Conservation (phyloP, 2,888 invertebrate genomes). For the Nomada hirtipes region DNA sequence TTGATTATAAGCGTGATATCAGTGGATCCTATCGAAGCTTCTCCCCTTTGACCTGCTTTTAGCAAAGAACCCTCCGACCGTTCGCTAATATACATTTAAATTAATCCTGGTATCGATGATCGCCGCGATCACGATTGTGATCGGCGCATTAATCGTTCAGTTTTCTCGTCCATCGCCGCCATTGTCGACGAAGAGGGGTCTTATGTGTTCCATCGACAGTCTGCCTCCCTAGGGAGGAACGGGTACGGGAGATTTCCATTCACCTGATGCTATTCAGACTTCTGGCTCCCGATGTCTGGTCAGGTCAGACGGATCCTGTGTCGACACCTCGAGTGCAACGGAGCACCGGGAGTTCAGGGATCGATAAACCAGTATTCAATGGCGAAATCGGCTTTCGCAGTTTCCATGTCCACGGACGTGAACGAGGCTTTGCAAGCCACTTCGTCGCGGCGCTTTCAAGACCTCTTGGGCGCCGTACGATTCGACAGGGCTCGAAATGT, state of each 20-base stretch:
- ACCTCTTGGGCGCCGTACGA: background rate
- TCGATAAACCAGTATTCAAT: slow-evolving; percentile 52
- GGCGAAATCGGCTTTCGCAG: slow-evolving; percentile 53
- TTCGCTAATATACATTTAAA: slow-evolving; percentile 46
- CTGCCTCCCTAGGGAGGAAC: slow-evolving; percentile 7
- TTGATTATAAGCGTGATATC: slow-evolving; percentile 14
- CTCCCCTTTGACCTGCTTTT: background rate
- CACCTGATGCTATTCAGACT: slow-evolving; percentile 52
- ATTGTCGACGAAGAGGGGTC: slow-evolving; percentile 30
- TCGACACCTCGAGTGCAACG: slow-evolving; percentile 46
- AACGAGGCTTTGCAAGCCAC: slow-evolving; percentile 24
- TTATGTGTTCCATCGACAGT: slow-evolving; percentile 1
- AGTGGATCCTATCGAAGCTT: slow-evolving; percentile 14
- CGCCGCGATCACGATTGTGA: slow-evolving; percentile 8
- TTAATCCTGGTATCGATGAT: slow-evolving; percentile 31
- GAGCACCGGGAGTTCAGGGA: slow-evolving; percentile 44
- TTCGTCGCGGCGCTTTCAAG: slow-evolving; percentile 13
- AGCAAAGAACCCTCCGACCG: background rate
- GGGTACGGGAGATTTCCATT: slow-evolving; percentile 45
- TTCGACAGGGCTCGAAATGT: background rate
- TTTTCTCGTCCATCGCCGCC: slow-evolving; percentile 53
- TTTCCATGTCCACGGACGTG: slow-evolving; percentile 37
- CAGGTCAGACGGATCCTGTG: slow-evolving; percentile 36
- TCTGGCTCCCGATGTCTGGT: slow-evolving; percentile 45
- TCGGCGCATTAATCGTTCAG: slow-evolving; percentile 38